Evolutionary conservation across 2,113 vertebrate species (phyloP), one percentile per base, ranked within the genome.

Genomic region (Gambusia holbrooki): DNA sequence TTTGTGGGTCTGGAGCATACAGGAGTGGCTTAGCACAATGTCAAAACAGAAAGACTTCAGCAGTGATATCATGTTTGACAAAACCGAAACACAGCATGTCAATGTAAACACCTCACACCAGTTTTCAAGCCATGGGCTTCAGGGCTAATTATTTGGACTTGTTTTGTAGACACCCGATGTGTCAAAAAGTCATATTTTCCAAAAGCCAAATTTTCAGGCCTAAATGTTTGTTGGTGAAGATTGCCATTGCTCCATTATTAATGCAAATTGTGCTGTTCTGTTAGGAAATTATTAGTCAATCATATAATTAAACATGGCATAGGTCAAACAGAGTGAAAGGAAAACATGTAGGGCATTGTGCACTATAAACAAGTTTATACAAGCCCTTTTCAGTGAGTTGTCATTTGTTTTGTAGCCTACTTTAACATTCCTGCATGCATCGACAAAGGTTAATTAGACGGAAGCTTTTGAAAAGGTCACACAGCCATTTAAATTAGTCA

Each of bases 401-500:
- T 35, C 19, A 28, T 75, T 58, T 88, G 77, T 61, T 37, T 70
- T 51, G 33, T 84, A 71, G 54, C 84, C 76, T 60, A 85, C 77
- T 87, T 88, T 54, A 83, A 69, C 17, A 77, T 84, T 82, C 80
- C 73, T 65, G 87, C 66, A 32, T 86, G 81, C 73, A 85, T 87
- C 66, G 71, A 89, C 73, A 91, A 93, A 84, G 87, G 85, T 94
- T 94, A 93, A 93, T 94, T 92, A 91, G 88, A 84, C 79, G n/a
- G 73, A 83, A 79, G 87, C 77, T 91, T 92, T 88, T 76, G 83
- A 37, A 90, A 94, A 94, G 90, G 86, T 88, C 83, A 93, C 40
- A 17, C 22, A 66, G 78, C 81, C 83, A 92, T 94, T 94, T 95
- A 90, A 81, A 89, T 81, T 61, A 87, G 74, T 86, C 88, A 73